Base-by-base conservation (phyloP, 1,140 invertebrate species). In the Ooceraea biroi region DNA sequence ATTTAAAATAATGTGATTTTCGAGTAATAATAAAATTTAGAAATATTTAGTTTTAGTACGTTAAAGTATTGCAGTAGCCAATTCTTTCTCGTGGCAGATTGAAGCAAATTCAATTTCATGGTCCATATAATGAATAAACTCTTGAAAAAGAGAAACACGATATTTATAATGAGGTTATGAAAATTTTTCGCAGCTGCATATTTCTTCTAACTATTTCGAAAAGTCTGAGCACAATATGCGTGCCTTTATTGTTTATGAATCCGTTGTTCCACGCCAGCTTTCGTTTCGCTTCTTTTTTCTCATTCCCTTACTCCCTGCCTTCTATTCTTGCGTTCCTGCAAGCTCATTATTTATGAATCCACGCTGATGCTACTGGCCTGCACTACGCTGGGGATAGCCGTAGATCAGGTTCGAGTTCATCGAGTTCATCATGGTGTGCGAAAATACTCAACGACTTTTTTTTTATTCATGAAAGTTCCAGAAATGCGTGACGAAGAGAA, bases 261-360 rank as follows among this genome's bases (percentile, higher is more conserved):
- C 87, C 77, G 63, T 74, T 58, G 66, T 63, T 73, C 66, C 30
- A 22, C 60, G 69, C 55, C 17, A 22, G 46, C 41, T 80, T 61
- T 65, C n/a, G 44, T 27, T 27, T 50, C 19, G 36, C 55, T 22
- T 11, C 41, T 48, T 80, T 55, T 57, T 46, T 46, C 52, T 22
- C 58, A 25, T 84, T 71, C 65, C 52, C 22, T 19, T 14, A 11
- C 12, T 63, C 60, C 55, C 57, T n/a, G 7, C 11, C 30, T 46
- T n/a, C 25, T 65, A 55, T 52, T 27, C 63, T 66, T 44, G 72
- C 58, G 44, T 72, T 77, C 72, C 50, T n/a, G 57, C 65, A 36
- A 78, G 69, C 89, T 90, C 88, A 90, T 90, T 90, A 84, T 83
- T 90, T 91, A 90, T 90, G 88, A 90, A 90, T 91, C 89, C 77